Conservation (phyloP, 2,113 vertebrate species). For the Ramphastos sulfuratus region DNA sequence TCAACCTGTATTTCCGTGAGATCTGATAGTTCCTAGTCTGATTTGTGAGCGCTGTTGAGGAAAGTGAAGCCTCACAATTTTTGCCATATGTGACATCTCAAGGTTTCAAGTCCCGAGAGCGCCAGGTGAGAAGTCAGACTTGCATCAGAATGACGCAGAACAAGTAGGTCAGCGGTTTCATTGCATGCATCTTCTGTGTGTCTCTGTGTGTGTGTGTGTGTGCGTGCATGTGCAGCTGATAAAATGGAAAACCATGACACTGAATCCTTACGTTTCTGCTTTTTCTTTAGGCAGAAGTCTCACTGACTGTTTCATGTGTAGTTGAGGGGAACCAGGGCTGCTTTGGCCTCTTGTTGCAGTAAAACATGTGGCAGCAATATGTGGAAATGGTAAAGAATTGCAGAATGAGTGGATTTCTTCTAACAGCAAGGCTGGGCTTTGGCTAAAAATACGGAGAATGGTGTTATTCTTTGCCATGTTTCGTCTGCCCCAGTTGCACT, state of each 20-base stretch:
- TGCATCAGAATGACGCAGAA: slow-evolving; percentile 27
- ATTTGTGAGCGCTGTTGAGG: neutral
- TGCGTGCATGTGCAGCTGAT: neutral
- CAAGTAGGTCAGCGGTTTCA: slow-evolving; percentile 43
- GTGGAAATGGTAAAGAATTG: neutral
- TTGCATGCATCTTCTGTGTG: neutral
- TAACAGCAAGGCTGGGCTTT: neutral
- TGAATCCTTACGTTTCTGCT: neutral
- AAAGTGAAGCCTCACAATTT: neutral
- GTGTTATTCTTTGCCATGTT: slow-evolving; percentile 25
- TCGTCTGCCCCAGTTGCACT: slow-evolving; percentile 32
- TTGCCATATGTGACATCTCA: neutral
- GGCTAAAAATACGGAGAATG: slow-evolving; percentile 47
- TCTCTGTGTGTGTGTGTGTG: neutral
- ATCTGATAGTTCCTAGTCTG: neutral
- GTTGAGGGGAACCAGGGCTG: neutral
- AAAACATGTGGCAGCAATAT: neutral
- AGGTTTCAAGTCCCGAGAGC: neutral
- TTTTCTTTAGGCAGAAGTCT: neutral
- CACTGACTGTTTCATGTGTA: neutral
- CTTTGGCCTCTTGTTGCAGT: neutral
- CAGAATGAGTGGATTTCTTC: slow-evolving; percentile 16
- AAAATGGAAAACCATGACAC: neutral
- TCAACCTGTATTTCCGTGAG: neutral
- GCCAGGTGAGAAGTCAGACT: slow-evolving; percentile 27